phyloP scores from a whole-genome alignment of 1,140 invertebrate genomes.

The Chironomus striatipennis region DNA sequence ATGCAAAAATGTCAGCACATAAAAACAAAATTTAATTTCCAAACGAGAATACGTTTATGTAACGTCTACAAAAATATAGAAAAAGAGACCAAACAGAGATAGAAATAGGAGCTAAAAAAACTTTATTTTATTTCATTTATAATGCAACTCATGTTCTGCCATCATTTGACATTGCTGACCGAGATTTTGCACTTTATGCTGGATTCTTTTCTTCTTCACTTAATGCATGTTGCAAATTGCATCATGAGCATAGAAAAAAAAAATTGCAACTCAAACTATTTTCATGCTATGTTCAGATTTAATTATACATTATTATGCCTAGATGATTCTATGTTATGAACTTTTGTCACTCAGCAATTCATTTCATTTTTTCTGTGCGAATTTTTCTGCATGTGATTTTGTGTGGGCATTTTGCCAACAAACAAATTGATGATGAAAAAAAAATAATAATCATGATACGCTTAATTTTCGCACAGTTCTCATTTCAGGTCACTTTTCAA shows the following conservation, averaged over 20 bases:
- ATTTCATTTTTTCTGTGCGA: background rate
- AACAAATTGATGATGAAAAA: too few relatives aligned
- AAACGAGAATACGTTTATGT: too few relatives aligned
- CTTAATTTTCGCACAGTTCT: too few relatives aligned
- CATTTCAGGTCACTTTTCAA: too few relatives aligned
- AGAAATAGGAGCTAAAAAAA: too few relatives aligned
- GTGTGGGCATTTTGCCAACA: background rate
- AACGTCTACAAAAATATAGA: too few relatives aligned
- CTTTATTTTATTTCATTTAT: background rate
- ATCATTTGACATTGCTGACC: background rate
- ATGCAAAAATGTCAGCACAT: too few relatives aligned
- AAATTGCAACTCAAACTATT: background rate
- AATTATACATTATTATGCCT: constrained; percentile 22
- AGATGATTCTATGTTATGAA: background rate
- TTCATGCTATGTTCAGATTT: constrained; percentile 8
- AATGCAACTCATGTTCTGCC: background rate
- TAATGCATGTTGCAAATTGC: background rate
- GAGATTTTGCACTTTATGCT: constrained; percentile 4
- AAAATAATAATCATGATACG: too few relatives aligned
- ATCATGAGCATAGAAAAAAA: background rate
- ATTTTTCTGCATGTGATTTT: background rate
- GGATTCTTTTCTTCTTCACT: background rate
- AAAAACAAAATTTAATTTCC: too few relatives aligned
- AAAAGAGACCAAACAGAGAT: too few relatives aligned
- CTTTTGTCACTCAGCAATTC: constrained; percentile 8